Evolutionary conservation across 1,140 invertebrate species (phyloP).

Genomic region (Leptinotarsa lineolata): DNA sequence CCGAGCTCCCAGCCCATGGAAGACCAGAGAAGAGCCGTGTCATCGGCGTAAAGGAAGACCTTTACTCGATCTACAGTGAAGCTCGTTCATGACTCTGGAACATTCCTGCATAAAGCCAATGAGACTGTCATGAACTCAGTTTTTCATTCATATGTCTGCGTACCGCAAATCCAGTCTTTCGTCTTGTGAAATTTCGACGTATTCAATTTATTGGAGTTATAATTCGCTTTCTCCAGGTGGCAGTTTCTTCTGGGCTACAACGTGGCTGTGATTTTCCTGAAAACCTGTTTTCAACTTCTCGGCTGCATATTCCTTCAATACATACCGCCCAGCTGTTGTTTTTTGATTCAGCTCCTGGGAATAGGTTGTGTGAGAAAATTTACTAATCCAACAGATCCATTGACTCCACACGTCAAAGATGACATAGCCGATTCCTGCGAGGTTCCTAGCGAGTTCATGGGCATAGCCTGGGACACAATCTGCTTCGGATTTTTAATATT

Average conservation of each 20-base stretch:
- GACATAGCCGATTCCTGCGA: constrained; percentile 61
- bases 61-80: too few species aligned
- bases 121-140: neutral
- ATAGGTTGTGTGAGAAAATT: constrained; percentile 85
- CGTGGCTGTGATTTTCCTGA: constrained; percentile 85
- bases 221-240: constrained; percentile 71
- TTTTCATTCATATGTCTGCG: too few species aligned
- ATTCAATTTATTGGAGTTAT: too few species aligned
- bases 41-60: too few species aligned
- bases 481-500: constrained; percentile 92
- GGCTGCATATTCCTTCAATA: constrained; percentile 82
- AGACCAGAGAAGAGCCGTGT: too few species aligned
- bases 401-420: constrained; percentile 23
- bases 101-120: neutral
- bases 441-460: constrained; percentile 78
- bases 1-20: too few species aligned
- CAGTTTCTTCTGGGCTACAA: constrained; percentile 88
- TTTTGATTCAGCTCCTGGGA: constrained; percentile 88
- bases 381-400: constrained; percentile 30
- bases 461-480: constrained; percentile 91
- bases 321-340: constrained; percentile 75
- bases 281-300: constrained; percentile 82
- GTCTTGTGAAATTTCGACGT: too few species aligned
- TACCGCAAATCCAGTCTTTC: too few species aligned
- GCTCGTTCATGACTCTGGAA: neutral